phyloP scores from a whole-genome alignment of 2,797 vertebrate species.

The Etheostoma perlongum region DNA sequence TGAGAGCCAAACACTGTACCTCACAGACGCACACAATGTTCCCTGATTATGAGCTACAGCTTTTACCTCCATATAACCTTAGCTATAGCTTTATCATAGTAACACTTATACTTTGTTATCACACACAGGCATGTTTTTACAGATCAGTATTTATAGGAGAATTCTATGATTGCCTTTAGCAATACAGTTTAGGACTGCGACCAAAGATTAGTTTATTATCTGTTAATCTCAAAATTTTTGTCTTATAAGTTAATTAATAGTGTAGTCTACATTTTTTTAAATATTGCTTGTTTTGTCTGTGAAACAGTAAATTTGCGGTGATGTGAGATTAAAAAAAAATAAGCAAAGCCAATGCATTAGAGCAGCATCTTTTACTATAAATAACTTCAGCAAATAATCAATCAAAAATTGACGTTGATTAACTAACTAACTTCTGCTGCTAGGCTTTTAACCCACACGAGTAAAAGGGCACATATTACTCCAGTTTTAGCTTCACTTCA shows the following conservation, averaged over 20 bases:
- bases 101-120: background rate
- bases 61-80: slow-evolving; percentile 25
- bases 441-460: too few relatives aligned
- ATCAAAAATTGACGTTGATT: background rate
- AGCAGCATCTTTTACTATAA: too few relatives aligned
- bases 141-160: background rate
- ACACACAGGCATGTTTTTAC: background rate
- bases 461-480: too few relatives aligned
- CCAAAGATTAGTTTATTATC: background rate
- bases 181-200: background rate
- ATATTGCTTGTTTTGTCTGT: background rate
- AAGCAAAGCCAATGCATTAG: background rate
- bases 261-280: background rate
- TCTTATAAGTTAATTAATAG: background rate
- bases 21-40: slow-evolving; percentile 22
- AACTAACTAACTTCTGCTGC: too few relatives aligned
- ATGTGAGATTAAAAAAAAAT: background rate
- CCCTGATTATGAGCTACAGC: slow-evolving; percentile 15
- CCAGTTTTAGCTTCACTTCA: too few relatives aligned
- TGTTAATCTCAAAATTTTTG: background rate
- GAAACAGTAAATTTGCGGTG: background rate
- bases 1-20: slow-evolving; percentile 21
- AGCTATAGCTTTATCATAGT: slow-evolving; percentile 7
- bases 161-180: background rate
- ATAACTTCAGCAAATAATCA: background rate